These are phyloP conservation scores for Hybos culiciformis DNA, from an alignment of 2,888 invertebrate genomes.

Conservation along the genomic window DNA sequence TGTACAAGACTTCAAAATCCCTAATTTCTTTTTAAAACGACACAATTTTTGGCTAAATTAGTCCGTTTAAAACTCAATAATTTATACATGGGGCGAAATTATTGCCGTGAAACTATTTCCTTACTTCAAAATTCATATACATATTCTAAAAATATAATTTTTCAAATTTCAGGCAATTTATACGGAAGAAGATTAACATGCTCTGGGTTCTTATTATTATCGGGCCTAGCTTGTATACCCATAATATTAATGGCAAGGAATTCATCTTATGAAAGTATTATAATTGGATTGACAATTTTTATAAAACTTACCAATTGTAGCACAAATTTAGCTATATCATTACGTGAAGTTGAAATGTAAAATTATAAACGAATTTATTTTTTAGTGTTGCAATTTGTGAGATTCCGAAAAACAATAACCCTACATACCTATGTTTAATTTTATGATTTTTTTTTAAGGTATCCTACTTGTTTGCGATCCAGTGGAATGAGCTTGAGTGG, in stretches of 20 bases:
- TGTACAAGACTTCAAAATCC: no score
- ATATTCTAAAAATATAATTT: background rate
- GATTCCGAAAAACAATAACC: no score
- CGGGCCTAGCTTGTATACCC: conserved; percentile 34
- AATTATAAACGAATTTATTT: no score
- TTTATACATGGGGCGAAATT: no score
- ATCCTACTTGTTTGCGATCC: conserved; percentile 51
- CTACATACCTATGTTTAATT: no score
- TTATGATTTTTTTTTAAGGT: no score
- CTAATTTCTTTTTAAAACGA: no score
- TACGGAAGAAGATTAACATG: conserved; percentile 41
- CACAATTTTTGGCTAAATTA: no score
- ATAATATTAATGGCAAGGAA: conserved; percentile 32
- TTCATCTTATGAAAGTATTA: no score
- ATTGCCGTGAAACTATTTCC: no score
- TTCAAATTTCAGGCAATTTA: conserved; percentile 32
- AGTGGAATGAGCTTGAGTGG: conserved; percentile 48
- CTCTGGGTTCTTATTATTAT: conserved; percentile 34
- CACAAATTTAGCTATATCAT: conserved; percentile 43
- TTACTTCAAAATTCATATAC: background rate
- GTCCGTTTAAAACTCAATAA: no score
- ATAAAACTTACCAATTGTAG: conserved; percentile 42
- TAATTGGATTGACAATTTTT: conserved; percentile 31
- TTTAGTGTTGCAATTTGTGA: no score
- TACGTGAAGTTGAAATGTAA: conserved; percentile 50